Conservation (phyloP, 2,888 invertebrate genomes). For the Ophraella communa region DNA sequence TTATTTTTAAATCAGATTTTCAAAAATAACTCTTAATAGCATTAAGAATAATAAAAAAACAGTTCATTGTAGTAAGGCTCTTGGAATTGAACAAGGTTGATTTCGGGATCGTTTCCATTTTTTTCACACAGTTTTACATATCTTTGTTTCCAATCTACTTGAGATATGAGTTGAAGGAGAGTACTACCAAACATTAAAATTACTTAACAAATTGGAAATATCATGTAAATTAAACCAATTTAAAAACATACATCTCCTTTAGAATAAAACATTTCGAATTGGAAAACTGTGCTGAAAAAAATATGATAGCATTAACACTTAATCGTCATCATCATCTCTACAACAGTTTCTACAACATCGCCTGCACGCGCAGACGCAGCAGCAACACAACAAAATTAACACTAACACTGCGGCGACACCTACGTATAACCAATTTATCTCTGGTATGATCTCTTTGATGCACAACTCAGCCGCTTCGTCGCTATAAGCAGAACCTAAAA, state of each 20-base stretch:
- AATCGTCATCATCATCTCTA: slow-evolving; percentile 45
- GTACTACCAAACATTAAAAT: too few relatives aligned
- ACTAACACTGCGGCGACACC: slow-evolving; percentile 51
- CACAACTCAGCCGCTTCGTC: slow-evolving; percentile 83
- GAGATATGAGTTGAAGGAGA: neutral
- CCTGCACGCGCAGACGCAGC: slow-evolving; percentile 56
- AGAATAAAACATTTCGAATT: neutral
- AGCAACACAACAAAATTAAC: slow-evolving; percentile 54
- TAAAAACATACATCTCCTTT: neutral
- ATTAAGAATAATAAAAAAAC: slow-evolving; percentile 34
- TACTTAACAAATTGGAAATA: too few relatives aligned
- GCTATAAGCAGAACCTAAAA: slow-evolving; percentile 59
- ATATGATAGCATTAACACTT: neutral
- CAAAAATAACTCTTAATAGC: slow-evolving; percentile 19
- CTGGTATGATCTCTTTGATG: slow-evolving; percentile 50
- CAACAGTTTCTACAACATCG: slow-evolving; percentile 57
- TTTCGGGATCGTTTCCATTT: slow-evolving; percentile 18
- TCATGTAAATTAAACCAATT: neutral
- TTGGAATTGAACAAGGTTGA: slow-evolving; percentile 42
- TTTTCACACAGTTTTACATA: slow-evolving; percentile 10
- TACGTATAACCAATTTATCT: slow-evolving; percentile 57
- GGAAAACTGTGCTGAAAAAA: slow-evolving; percentile 3
- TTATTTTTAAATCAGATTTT: too few relatives aligned
- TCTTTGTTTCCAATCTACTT: neutral
- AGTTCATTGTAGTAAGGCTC: slow-evolving; percentile 41